Base-by-base conservation (phyloP, 2,113 vertebrate genomes). In the Nestor notabilis region DNA sequence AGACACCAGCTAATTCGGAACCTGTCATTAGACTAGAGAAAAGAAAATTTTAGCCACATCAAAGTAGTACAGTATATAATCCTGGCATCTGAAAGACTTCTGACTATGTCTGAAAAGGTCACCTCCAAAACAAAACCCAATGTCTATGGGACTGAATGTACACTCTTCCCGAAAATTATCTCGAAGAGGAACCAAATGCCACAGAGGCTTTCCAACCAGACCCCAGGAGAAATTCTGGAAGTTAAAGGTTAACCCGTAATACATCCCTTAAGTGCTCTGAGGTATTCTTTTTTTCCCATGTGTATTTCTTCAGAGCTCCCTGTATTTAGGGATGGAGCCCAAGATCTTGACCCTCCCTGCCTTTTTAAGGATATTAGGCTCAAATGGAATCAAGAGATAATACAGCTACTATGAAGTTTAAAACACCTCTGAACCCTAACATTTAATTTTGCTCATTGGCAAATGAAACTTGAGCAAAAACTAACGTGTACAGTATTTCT, bases 1-100 rank as follows among this genome's bases (percentile, higher is more conserved):
- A 99, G 96, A 92, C 98, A 98, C 98, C 98, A 99, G 39, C 71
- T 97, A 72, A 98, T 88, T 86, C 96, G 96, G 94, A 98, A 97
- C 33, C 94, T 86, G 70, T 98, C 98, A 39, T 96, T 47, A 84
- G 94, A 97, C 98, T 98, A 71, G 13, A 90, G 19, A 55, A 88
- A 87, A 68, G 83, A 80, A 83, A 77, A 28, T 6, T 66, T 79
- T 60, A 72, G 89, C 94, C 39, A 85, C 9, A 16, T 11, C 60
- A 41, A 74, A 75, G 41, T 6, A 89, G 10, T 9, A 52, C 17
- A 76, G 11, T 2, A 52, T 4, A 8, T 11, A 75, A 33, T 60
- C 56, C 33, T 60, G 29, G 70, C 35, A 84, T 4, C 20, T 85
- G 28, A 24, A 68, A 53, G 50, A 55, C 65, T 58, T 81, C 64